Evolutionary conservation across 2,888 invertebrate species (phyloP).

Genomic region (Drosophila atripex): DNA sequence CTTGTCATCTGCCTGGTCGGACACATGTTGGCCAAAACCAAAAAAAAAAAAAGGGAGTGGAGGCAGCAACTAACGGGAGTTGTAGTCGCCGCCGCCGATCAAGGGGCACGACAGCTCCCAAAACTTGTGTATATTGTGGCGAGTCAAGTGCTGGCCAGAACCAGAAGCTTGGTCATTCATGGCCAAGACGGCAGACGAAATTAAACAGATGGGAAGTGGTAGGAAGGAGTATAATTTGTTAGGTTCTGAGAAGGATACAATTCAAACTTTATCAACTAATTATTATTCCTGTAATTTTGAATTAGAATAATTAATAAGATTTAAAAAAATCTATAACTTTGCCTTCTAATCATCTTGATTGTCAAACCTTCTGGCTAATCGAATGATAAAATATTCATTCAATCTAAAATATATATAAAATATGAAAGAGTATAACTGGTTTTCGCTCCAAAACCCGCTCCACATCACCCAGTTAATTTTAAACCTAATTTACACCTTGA

Average conservation of each 20-base stretch:
- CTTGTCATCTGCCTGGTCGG: conserved; percentile 68
- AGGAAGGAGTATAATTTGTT: too few relatives aligned
- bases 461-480: conserved; percentile 33
- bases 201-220: conserved; percentile 1
- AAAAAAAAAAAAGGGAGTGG: conserved; percentile 40
- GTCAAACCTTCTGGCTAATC: background rate
- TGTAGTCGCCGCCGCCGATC: conserved; percentile 23
- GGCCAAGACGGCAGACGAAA: conserved; percentile 14
- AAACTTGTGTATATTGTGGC: conserved; percentile 30
- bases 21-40: conserved; percentile 56
- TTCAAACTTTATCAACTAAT: too few relatives aligned
- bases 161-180: conserved; percentile 38
- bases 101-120: conserved; percentile 12
- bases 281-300: background rate
- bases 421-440: conserved; percentile 7
- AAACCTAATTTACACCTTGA: conserved; percentile 50
- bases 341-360: background rate
- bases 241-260: background rate
- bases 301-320: too few relatives aligned
- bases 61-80: conserved; percentile 38
- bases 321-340: background rate
- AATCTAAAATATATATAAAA: background rate
- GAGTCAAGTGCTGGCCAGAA: conserved; percentile 35
- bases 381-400: conserved; percentile 3
- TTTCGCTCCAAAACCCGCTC: background rate